Percentiles rank a stretch among this genome's conserved stretches.
Evolutionary conservation across 2,113 vertebrate genomes (phyloP).

Genomic region (Semnopithecus entellus): DNA sequence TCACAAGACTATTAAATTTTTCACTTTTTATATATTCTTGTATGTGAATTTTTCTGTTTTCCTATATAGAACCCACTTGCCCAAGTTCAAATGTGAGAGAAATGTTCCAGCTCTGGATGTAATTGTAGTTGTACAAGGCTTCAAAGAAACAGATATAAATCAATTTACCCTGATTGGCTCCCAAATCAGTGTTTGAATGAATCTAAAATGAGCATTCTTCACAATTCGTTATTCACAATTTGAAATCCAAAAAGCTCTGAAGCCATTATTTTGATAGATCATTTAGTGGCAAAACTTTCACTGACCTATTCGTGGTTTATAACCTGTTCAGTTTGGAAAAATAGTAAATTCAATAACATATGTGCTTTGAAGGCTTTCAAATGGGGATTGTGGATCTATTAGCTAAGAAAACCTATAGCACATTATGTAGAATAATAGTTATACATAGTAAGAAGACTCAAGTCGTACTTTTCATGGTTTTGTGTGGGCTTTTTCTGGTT

Average conservation of each 20-base stretch:
- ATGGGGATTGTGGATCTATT: not conserved
- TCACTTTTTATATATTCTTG: not conserved
- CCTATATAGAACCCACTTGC: not conserved
- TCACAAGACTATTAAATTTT: not conserved
- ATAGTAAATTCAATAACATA: not conserved
- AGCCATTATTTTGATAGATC: not conserved
- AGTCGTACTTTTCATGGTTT: not conserved
- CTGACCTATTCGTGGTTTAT: not conserved
- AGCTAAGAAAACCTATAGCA: not conserved
- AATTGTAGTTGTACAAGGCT: not conserved
- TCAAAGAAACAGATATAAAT: not conserved
- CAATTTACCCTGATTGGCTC: not conserved
- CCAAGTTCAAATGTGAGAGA: not conserved
- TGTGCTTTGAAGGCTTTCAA: not conserved
- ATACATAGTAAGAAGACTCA: not conserved
- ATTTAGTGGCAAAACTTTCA: not conserved
- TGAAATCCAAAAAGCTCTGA: not conserved
- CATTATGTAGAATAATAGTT: not conserved
- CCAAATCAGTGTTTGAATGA: not conserved
- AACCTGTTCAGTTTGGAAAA: not conserved
- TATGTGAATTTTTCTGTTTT: not conserved
- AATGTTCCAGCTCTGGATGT: not conserved
- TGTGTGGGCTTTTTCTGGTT: not conserved
- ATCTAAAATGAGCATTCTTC: not conserved
- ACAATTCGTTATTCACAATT: not conserved